Evolutionary conservation across 2,888 invertebrate genomes (phyloP).

Genomic region (Cosmia pyralina): DNA sequence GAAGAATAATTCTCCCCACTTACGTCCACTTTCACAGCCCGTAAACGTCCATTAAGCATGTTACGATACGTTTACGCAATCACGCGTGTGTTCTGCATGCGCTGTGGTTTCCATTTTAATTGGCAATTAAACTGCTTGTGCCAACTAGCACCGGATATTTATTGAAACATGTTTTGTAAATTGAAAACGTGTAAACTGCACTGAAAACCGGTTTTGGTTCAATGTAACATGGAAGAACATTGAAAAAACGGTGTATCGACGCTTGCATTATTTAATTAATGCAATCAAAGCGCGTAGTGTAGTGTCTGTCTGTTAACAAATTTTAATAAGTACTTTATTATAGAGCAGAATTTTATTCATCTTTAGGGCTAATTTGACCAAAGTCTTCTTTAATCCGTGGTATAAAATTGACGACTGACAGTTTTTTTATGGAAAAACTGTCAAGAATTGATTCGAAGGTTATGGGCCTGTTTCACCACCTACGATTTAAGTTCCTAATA

Average conservation of each 20-base stretch:
- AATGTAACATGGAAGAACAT: neutral
- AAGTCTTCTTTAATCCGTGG: no score
- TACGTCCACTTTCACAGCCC: neutral
- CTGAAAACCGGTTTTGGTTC: neutral
- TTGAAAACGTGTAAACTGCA: conserved; percentile 43
- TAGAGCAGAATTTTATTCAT: no score
- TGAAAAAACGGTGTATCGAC: neutral
- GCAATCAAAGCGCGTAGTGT: no score
- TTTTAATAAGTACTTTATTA: no score
- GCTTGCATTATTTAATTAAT: no score
- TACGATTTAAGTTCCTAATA: no score
- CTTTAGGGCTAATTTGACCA: no score
- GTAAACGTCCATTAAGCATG: neutral
- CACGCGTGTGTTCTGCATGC: conserved; percentile 24
- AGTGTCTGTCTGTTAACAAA: no score
- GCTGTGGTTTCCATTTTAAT: conserved; percentile 54
- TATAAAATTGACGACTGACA: no score
- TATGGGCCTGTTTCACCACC: no score
- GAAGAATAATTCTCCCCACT: neutral
- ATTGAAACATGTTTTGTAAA: conserved; percentile 41
- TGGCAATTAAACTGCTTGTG: conserved; percentile 58
- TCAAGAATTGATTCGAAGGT: no score
- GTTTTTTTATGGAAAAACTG: no score
- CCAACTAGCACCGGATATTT: conserved; percentile 43
- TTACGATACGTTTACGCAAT: conserved; percentile 25